Evolutionary conservation across 2,888 invertebrate genomes (phyloP), one percentile per base, ranked within the genome.

Genomic region (Crocallis elinguaria): DNA sequence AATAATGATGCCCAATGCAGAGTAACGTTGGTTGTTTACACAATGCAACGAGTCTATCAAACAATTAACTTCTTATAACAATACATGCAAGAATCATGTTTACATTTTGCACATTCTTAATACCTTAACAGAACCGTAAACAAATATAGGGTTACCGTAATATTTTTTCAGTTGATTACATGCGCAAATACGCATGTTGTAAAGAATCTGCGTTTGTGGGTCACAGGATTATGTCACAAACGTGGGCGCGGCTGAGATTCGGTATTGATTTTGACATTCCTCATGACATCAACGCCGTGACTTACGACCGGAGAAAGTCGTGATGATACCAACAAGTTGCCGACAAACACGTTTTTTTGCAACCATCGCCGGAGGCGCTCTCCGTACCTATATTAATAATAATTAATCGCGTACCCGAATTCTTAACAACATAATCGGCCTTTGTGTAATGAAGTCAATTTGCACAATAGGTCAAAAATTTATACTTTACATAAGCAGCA

Each of bases 251-350:
- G 67, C 60, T 53, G 60, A 67, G 64, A 56, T 57, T 66, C 57
- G 50, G 59, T 79, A 79, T 80, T 81, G 78, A 81, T 79, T 82
- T 74, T 76, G 73, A 71, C 71, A 76, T 77, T 77, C 71, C 63
- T 57, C 59, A 59, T 41, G 51, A 70, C 67, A 71, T 57, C 44
- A 43, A 69, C 71, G 67, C 67, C 69, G 78, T 80, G 77, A 78
- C 71, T 77, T 74, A 71, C 70, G 67, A 51, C 64, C 60, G 70
- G 83, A 77, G 84, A 84, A 84, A 84, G 84, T 69, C 72, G 36
- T 11, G 57, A 53, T 53, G 49, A 44, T 41, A 51, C 55, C 59
- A 57, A 39, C 49, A 60, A 56, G 61, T 59, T 66, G 63, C 61
- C 58, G 54, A 65, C 63, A 60, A 19, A 54, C 60, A 65, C 62